A percentile compares a stretch with the other conserved stretches of the same genome.
Evolutionary conservation across 2,888 invertebrate species (phyloP).

Genomic region (Caenorhabditis parvicauda): DNA sequence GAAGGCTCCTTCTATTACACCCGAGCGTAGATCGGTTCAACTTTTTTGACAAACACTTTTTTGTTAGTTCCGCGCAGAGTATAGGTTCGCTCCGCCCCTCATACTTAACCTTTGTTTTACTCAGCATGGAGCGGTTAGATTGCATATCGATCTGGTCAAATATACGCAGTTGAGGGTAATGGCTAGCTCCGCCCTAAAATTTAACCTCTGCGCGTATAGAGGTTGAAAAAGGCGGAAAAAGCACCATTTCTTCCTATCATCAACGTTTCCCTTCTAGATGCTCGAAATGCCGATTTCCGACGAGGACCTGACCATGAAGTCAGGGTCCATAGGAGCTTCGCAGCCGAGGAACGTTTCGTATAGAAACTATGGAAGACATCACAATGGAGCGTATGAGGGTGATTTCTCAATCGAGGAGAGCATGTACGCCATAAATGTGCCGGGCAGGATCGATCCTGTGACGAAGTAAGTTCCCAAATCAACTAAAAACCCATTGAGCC

Average conservation of each 20-base stretch:
- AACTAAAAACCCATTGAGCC: neutral
- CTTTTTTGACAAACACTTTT: too few relatives aligned
- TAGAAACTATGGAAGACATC: constrained; percentile 33
- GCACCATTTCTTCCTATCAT: neutral
- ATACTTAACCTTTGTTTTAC: too few relatives aligned
- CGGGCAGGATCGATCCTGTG: constrained; percentile 49
- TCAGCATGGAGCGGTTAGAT: too few relatives aligned
- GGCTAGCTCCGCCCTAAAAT: too few relatives aligned
- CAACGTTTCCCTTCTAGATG: constrained; percentile 38
- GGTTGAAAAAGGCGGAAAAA: too few relatives aligned
- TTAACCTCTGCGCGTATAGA: too few relatives aligned
- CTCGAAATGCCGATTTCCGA: constrained; percentile 61
- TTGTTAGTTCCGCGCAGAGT: too few relatives aligned
- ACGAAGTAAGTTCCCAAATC: constrained; percentile 43
- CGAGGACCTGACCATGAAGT: constrained; percentile 55
- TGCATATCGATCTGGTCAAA: too few relatives aligned
- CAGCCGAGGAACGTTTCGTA: constrained; percentile 26
- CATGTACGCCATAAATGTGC: constrained; percentile 60
- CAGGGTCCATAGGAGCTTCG: constrained; percentile 43
- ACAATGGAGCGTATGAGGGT: constrained; percentile 49
- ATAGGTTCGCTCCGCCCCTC: too few relatives aligned
- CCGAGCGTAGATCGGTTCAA: too few relatives aligned
- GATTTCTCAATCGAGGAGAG: constrained; percentile 62
- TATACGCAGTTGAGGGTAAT: too few relatives aligned
- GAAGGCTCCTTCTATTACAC: too few relatives aligned